A percentile compares a stretch with the other conserved stretches of the same genome.
Evolutionary conservation across 2,888 invertebrate genomes (phyloP).

Genomic region (Tryphoninae sp.): DNA sequence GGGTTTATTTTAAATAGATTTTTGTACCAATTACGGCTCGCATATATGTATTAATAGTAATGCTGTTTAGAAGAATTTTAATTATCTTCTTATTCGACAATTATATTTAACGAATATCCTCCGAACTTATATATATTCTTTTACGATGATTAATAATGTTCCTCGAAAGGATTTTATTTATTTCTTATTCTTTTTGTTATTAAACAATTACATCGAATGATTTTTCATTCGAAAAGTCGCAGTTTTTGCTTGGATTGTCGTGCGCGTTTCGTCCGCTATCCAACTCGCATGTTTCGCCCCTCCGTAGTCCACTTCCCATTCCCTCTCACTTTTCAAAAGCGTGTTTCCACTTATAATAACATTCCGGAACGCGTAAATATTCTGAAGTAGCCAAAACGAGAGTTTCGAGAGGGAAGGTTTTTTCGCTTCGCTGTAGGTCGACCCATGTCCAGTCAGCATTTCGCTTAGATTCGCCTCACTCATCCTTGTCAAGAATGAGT

Average conservation of each 20-base stretch:
- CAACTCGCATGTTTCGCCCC: not conserved
- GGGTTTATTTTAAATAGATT: too few relatives aligned
- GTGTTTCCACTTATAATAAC: slow-evolving; percentile 78
- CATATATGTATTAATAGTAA: too few relatives aligned
- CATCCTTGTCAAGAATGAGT: slow-evolving; percentile 39
- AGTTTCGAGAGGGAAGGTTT: slow-evolving; percentile 48
- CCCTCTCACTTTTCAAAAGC: slow-evolving; percentile 46
- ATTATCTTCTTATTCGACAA: too few relatives aligned
- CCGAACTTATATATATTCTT: not conserved
- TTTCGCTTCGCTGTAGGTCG: slow-evolving; percentile 76
- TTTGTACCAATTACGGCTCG: too few relatives aligned
- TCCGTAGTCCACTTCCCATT: slow-evolving; percentile 36
- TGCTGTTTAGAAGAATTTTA: too few relatives aligned
- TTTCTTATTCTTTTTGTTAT: not conserved
- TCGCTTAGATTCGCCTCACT: slow-evolving; percentile 57
- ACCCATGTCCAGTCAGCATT: slow-evolving; percentile 58
- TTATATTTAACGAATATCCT: too few relatives aligned
- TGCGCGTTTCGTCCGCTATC: not conserved
- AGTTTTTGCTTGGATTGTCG: not conserved
- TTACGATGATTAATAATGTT: not conserved
- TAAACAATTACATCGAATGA: not conserved
- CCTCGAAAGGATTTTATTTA: not conserved
- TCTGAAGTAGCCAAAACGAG: slow-evolving; percentile 71
- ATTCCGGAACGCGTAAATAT: slow-evolving; percentile 78
- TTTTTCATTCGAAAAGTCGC: not conserved